A percentile compares a stretch with the other conserved stretches of the same genome.
These are phyloP conservation scores for Eubasilissa splendida DNA, from an alignment of 2,888 invertebrate species.

Conservation along the genomic window DNA sequence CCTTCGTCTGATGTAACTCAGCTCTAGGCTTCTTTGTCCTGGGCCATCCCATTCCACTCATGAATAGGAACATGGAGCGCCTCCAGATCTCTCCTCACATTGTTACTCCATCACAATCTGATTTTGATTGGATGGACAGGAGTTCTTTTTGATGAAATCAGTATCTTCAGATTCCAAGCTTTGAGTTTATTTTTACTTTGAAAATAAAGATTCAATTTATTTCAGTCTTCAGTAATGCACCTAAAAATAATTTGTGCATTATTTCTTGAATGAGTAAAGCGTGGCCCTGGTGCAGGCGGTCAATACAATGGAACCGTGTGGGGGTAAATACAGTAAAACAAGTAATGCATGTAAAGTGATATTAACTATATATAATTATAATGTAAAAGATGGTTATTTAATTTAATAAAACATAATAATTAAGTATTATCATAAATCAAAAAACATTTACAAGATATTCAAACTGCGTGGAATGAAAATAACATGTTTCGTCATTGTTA, in stretches of 20 bases:
- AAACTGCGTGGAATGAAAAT: too few species aligned
- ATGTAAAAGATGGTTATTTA: constrained; percentile 7
- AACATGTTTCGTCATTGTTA: too few species aligned
- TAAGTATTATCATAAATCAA: background rate
- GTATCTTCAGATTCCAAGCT: too few species aligned
- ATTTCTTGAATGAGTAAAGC: background rate
- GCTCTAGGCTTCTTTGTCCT: too few species aligned
- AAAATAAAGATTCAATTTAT: background rate
- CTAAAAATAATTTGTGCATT: background rate
- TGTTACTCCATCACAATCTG: too few species aligned
- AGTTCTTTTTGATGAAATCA: too few species aligned
- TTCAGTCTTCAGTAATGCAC: background rate
- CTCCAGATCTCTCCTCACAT: too few species aligned
- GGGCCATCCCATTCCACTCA: too few species aligned
- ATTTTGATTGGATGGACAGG: too few species aligned
- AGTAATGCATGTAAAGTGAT: constrained; percentile 19
- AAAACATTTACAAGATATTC: too few species aligned
- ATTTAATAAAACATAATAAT: constrained; percentile 1
- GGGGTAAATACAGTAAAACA: background rate
- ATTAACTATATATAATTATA: constrained; percentile 19
- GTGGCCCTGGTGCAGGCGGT: background rate
- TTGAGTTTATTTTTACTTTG: background rate
- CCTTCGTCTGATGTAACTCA: too few species aligned
- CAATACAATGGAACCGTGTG: background rate
- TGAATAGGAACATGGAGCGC: too few species aligned